These are phyloP conservation scores for Polypterus senegalus DNA, from an alignment of 2,113 vertebrate species.

Conservation along the genomic window DNA sequence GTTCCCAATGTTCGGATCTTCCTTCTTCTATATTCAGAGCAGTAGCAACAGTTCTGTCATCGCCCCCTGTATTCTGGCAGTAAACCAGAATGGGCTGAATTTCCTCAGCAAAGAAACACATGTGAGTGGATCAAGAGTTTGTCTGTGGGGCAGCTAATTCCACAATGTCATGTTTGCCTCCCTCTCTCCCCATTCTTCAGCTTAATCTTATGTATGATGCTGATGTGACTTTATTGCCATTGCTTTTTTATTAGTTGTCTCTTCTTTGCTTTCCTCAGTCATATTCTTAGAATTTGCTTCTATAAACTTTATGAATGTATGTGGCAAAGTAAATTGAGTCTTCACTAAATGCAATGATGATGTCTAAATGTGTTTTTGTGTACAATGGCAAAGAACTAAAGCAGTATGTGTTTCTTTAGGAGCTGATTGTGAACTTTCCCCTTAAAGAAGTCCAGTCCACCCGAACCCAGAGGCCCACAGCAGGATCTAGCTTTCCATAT, in stretches of 20 bases:
- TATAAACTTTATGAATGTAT: background rate
- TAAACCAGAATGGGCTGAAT: conserved; percentile 87
- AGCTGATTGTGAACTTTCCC: conserved; percentile 67
- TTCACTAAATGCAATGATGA: no score
- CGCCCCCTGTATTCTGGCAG: conserved; percentile 77
- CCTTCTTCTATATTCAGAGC: conserved; percentile 95
- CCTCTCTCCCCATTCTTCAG: background rate
- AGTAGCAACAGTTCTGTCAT: conserved; percentile 64
- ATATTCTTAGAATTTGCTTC: no score
- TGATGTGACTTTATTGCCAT: no score
- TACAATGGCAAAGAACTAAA: background rate
- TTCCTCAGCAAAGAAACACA: conserved; percentile 88
- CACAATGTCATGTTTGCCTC: background rate
- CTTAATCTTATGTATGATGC: no score
- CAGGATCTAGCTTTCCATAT: conserved; percentile 80
- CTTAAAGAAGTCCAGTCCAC: conserved; percentile 87
- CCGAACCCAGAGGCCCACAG: conserved; percentile 68
- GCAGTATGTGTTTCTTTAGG: conserved; percentile 38
- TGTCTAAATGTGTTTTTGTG: no score
- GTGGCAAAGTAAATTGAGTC: background rate
- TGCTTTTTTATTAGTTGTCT: background rate
- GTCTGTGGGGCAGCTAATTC: background rate
- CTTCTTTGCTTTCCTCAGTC: no score
- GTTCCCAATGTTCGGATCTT: conserved; percentile 85
- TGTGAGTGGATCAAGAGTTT: conserved; percentile 44